Evolutionary conservation across 2,888 invertebrate species (phyloP).

Genomic region (Synanthedon formicaeformis): DNA sequence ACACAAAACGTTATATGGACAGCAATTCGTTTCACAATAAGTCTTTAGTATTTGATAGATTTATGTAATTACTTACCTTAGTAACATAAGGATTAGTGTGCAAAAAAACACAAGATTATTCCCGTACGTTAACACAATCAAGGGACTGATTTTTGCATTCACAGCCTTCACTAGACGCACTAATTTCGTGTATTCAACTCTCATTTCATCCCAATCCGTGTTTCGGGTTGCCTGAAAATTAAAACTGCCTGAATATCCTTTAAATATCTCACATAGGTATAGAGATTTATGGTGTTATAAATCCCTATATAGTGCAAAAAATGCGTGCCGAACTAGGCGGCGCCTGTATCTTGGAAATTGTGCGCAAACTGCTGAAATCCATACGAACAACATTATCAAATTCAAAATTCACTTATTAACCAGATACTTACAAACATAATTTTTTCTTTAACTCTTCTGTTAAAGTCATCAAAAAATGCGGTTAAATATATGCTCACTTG

Average conservation of each 20-base stretch:
- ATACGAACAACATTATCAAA: too few relatives aligned
- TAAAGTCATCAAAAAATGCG: not conserved
- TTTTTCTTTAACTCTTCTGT: not conserved
- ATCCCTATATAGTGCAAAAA: too few relatives aligned
- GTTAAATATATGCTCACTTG: not conserved
- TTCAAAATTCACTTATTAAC: too few relatives aligned
- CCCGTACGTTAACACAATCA: not conserved
- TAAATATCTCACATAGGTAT: too few relatives aligned
- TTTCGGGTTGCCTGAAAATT: not conserved
- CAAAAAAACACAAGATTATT: not conserved
- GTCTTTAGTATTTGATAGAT: too few relatives aligned
- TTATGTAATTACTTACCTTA: not conserved
- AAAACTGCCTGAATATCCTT: not conserved
- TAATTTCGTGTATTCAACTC: not conserved
- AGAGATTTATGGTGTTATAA: too few relatives aligned
- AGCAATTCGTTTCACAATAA: too few relatives aligned
- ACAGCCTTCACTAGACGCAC: not conserved
- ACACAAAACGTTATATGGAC: too few relatives aligned
- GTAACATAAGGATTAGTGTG: not conserved
- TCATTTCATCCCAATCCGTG: not conserved
- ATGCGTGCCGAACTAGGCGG: too few relatives aligned
- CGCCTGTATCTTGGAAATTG: too few relatives aligned
- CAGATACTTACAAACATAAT: not conserved
- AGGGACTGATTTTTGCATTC: not conserved
- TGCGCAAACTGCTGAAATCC: too few relatives aligned